Evolutionary conservation across 2,888 invertebrate species (phyloP), one percentile per base, ranked within the genome.

Genomic region (Oscheius myriophilus): DNA sequence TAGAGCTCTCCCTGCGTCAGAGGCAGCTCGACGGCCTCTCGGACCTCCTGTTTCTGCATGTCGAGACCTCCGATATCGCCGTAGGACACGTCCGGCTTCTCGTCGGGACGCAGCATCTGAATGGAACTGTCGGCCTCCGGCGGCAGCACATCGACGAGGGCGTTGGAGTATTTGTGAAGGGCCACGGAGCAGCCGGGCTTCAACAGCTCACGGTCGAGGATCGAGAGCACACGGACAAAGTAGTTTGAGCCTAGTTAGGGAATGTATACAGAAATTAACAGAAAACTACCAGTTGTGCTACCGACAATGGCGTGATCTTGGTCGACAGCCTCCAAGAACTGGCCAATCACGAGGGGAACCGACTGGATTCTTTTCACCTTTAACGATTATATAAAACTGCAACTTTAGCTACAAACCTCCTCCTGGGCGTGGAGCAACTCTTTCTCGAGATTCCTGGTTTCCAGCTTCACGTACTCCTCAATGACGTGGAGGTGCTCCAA

Each of bases 41-140:
- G 72, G 9, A 98, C 97, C 88, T 99, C 98, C 87, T 99, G 98
- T 86, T 98, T 98, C 88, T 99, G 98, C 90, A 97, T 95, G 88
- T 99, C 98, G 93, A 98, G 94, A 43, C 98, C 98, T 88, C 98
- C 98, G 86, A 98, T 98, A 86, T 98, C 98, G 6, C 93, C 91
- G 88, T 98, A 99, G 72, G 92, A 91, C 9, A 98, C 94, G 88
- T 98, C 96, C 0, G 98, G 98, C 87, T 86, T 86, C 74, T 85
- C 83, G 63, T 86, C 86, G 9, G 94, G 93, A 90, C 93, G 92
- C 71, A 98, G 90, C 97, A 99, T 97, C 65, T 96, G 95, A 79
- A 99, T 98, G 49, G 95, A 96, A 80, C 96, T 96, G 88, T 98
- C 98, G 1, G 97, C 97, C 89, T 98, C 98, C 0, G 98, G 97